Evolutionary conservation across 2,113 vertebrate genomes (phyloP), one percentile per base, ranked within the genome.

Genomic region (Monarcha castaneiventris): DNA sequence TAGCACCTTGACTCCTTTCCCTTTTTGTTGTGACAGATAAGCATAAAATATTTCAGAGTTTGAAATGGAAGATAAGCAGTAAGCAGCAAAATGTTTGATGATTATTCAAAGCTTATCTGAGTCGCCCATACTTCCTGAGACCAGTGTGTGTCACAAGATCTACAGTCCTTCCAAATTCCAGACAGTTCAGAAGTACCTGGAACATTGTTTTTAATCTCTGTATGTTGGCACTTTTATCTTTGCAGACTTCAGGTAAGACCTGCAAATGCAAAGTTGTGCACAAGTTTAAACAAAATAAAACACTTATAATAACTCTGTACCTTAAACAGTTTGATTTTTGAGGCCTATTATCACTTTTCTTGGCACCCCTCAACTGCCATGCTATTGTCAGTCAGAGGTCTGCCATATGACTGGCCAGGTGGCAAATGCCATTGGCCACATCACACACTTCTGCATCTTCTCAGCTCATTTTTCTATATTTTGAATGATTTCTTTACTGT

Each of bases 61-160:
- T 81, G 39, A 90, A 95, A 86, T 10, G 16, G 55, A 61, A 86
- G 62, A 82, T 93, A 92, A 94, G 80, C 46, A 72, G 46, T 20
- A 51, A 94, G 55, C 33, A 80, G 44, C 23, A 74, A 86, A 86
- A 72, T 37, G n/a, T 87, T 48, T 89, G 90, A 88, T 75, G 64
- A 75, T 61, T 92, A 93, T 86, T 92, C 76, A 89, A 78, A 84
- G 76, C 72, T 94, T 93, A 97, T 85, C 90, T 93, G 88, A 88
- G 81, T 58, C 78, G 64, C 44, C 68, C 30, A 51, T 54, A 62
- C n/a, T 87, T 95, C 43, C 73, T 41, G 16, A 89, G 35, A 69
- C 73, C 49, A 48, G 21, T 27, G 61, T 52, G n/a, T 85, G 46
- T 51, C n/a, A 15, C 15, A 61, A 78, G 16, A 77, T 76, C 81